These are phyloP conservation scores for Gavia stellata DNA, from an alignment of 2,113 vertebrate genomes.

Conservation along the genomic window DNA sequence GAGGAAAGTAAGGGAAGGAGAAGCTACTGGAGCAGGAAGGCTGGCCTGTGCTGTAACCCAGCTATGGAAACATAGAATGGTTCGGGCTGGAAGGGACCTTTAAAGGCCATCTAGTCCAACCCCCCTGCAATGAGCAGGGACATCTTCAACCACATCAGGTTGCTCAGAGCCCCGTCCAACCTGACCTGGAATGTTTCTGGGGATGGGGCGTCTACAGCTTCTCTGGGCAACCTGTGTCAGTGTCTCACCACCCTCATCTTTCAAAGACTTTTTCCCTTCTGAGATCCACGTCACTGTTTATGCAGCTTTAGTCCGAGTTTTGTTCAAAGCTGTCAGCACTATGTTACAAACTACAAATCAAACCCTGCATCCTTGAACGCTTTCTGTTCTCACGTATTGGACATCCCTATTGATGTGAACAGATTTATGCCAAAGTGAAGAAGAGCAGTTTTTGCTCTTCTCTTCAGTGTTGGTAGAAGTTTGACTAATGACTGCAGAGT, in stretches of 20 bases:
- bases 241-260: too few relatives aligned
- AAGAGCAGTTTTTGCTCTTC: neutral
- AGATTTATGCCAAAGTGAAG: conserved; percentile 9
- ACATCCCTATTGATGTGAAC: neutral
- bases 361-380: conserved; percentile 7
- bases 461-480: neutral
- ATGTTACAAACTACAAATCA: conserved; percentile 4
- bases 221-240: too few relatives aligned
- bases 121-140: too few relatives aligned
- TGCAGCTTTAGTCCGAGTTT: neutral
- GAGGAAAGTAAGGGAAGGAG: neutral
- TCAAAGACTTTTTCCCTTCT: neutral
- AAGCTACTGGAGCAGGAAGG: neutral
- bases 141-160: too few relatives aligned
- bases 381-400: neutral
- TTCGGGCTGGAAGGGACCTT: too few relatives aligned
- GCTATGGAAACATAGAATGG: too few relatives aligned
- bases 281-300: fast-evolving
- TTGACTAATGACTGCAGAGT: conserved; percentile 21
- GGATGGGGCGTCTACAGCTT: too few relatives aligned
- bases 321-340: neutral
- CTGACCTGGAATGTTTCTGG: too few relatives aligned
- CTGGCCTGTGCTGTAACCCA: neutral
- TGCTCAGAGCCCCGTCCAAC: too few relatives aligned
- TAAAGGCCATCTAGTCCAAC: too few relatives aligned